These are phyloP conservation scores for Zaprionus gabonicus DNA, from an alignment of 1,140 invertebrate genomes.

Conservation along the genomic window DNA sequence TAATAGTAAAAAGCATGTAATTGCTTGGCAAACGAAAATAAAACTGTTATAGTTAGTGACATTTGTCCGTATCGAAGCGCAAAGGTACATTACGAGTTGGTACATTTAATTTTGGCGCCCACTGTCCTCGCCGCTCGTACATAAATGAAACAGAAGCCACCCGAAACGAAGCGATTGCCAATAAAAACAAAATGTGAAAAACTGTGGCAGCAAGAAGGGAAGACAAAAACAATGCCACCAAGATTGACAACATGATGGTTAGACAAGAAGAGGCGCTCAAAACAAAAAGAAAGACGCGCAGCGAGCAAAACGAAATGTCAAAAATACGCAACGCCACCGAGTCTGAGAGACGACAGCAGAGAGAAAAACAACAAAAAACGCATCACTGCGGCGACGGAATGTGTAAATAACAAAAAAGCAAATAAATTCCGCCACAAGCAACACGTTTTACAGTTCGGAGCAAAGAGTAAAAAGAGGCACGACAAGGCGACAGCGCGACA, in stretches of 20 bases:
- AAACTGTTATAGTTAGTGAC: not conserved
- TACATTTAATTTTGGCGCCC: slow-evolving; percentile 27
- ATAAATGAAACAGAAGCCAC: slow-evolving; percentile 48
- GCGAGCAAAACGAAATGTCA: slow-evolving; percentile 77
- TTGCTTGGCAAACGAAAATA: too few species aligned
- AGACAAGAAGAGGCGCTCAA: slow-evolving; percentile 76
- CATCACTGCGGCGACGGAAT: slow-evolving; percentile 55
- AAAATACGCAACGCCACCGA: slow-evolving; percentile 65
- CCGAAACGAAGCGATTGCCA: slow-evolving; percentile 30
- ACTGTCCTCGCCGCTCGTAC: slow-evolving; percentile 9
- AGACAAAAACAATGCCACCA: slow-evolving; percentile 70
- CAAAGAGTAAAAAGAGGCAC: slow-evolving; percentile 50
- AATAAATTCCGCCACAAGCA: slow-evolving; percentile 82
- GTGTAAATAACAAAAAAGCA: slow-evolving; percentile 80
- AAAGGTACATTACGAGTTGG: not conserved
- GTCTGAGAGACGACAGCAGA: slow-evolving; percentile 34
- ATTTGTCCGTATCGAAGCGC: not conserved
- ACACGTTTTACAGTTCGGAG: slow-evolving; percentile 59
- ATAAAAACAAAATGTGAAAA: slow-evolving; percentile 58
- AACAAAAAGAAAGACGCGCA: slow-evolving; percentile 76
- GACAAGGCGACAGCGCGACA: slow-evolving; percentile 55
- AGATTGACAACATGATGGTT: slow-evolving; percentile 81
- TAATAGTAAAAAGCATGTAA: too few species aligned
- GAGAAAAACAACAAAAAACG: slow-evolving; percentile 31
- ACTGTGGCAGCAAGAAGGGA: slow-evolving; percentile 60